Conservation (phyloP, 2,888 invertebrate species). For the Leptodirus hochenwartii region DNA sequence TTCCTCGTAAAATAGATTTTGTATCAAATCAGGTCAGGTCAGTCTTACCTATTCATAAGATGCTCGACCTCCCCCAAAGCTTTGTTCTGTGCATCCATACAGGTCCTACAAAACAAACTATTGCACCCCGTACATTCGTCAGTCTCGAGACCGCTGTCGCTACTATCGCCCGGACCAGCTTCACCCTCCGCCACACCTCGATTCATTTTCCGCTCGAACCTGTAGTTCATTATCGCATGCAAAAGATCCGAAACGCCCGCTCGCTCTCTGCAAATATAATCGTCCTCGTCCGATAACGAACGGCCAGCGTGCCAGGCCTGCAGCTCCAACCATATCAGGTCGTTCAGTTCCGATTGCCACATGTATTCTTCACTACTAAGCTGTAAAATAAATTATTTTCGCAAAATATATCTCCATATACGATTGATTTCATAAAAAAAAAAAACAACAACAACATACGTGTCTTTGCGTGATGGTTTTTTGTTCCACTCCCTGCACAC, state of each 20-base stretch:
- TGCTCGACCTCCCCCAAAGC: constrained; percentile 58
- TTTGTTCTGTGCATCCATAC: constrained; percentile 50
- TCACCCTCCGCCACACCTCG: constrained; percentile 16
- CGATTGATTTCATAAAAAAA: too few species aligned
- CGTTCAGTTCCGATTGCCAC: constrained; percentile 79
- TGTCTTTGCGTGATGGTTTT: too few species aligned
- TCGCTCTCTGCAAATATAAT: constrained; percentile 53
- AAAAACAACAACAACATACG: too few species aligned
- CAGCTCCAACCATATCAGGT: constrained; percentile 80
- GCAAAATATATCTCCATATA: too few species aligned
- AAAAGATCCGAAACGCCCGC: constrained; percentile 52
- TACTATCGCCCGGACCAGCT: too few species aligned
- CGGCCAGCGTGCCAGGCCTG: constrained; percentile 69
- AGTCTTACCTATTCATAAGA: constrained; percentile 46
- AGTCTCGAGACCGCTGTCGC: constrained; percentile 22
- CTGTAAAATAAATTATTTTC: constrained; percentile 23
- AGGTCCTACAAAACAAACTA: constrained; percentile 50
- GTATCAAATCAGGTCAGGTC: too few species aligned
- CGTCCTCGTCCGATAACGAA: constrained; percentile 58
- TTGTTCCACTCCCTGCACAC: too few species aligned
- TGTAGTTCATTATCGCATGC: constrained; percentile 58
- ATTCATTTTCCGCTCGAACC: constrained; percentile 26
- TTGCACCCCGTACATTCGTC: constrained; percentile 46
- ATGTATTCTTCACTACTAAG: constrained; percentile 70
- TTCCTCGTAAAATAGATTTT: too few species aligned